Base-by-base conservation (phyloP, 1,140 invertebrate species). In the Drosophila repletoides region DNA sequence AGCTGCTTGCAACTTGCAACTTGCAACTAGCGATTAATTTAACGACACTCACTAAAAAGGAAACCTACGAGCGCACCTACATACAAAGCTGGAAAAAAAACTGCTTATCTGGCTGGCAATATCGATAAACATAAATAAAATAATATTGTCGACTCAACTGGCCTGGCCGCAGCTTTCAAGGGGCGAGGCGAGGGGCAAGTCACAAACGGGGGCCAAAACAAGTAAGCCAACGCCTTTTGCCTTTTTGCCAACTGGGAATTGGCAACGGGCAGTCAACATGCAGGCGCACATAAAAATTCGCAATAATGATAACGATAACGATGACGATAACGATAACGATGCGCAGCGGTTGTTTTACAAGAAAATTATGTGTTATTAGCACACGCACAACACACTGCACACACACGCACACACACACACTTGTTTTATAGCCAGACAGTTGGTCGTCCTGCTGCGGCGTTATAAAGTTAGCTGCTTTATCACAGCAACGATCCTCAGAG, bases 111-210 rank as follows among this genome's bases (percentile, higher is more conserved):
- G 53, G 41, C 33, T 45, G 67, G 63, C 74, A 53, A 73, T 86
- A 86, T 86, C 80, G 80, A 86, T 86, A 86, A 86, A 76, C 80
- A 86, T 86, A 86, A 86, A 86, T 86, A 75, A 83, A 49, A 36
- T 43, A 58, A 83, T 83, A 83, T 83, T 83, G 79, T 83, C 61
- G 73, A 31, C 40, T 52, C 52, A 34, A 72, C 58, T 61, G 31
- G 45, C 24, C n/a, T n/a, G n/a, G n/a, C n/a, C n/a, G n/a, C 65
- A 43, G 73, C 46, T 71, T 45, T 28, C 43, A 55, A 45, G 10
- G 9, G 17, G n/a, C 5, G 5, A 9, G 24, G 29, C 10, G 22
- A 38, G 22, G 24, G 72, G 43, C 26, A 58, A 51, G n/a, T 55
- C 33, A n/a, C n/a, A n/a, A n/a, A n/a, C n/a, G n/a, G 10, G 4